Conservation (phyloP, 2,888 invertebrate genomes). For the Polydrusus cervinus region DNA sequence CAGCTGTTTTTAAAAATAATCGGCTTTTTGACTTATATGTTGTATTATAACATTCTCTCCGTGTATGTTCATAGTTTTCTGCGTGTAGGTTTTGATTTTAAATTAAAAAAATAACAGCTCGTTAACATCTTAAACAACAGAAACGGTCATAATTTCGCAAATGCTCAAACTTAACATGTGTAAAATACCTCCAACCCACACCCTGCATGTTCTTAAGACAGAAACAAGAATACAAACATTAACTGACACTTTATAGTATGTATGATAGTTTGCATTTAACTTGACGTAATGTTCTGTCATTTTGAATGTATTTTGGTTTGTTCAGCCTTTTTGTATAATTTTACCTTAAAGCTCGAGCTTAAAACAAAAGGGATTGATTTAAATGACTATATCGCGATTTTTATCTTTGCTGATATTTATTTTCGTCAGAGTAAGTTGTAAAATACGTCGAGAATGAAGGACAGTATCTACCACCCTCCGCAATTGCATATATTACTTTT, state of each 20-base stretch:
- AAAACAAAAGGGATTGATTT: not conserved
- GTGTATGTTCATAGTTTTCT: too few species aligned
- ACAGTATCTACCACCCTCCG: too few species aligned
- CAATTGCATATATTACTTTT: too few species aligned
- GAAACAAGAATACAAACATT: constrained; percentile 9
- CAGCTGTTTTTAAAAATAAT: too few species aligned
- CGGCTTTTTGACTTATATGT: too few species aligned
- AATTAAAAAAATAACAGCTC: too few species aligned
- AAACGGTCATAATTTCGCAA: not conserved
- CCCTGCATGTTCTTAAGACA: constrained; percentile 15
- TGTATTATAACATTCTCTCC: too few species aligned
- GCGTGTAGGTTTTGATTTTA: too few species aligned
- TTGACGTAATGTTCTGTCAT: not conserved
- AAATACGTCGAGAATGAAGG: too few species aligned
- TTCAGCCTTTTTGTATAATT: not conserved
- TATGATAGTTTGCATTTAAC: constrained; percentile 1
- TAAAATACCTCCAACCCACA: constrained; percentile 13
- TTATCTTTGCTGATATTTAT: constrained; percentile 1
- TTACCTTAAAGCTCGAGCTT: not conserved
- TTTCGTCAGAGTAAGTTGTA: not conserved
- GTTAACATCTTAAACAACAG: too few species aligned
- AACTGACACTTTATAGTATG: constrained; percentile 6
- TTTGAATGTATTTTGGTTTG: not conserved
- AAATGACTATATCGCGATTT: not conserved
- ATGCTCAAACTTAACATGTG: not conserved